Evolutionary conservation across 2,888 invertebrate genomes (phyloP).

Genomic region (Hyles lineata): DNA sequence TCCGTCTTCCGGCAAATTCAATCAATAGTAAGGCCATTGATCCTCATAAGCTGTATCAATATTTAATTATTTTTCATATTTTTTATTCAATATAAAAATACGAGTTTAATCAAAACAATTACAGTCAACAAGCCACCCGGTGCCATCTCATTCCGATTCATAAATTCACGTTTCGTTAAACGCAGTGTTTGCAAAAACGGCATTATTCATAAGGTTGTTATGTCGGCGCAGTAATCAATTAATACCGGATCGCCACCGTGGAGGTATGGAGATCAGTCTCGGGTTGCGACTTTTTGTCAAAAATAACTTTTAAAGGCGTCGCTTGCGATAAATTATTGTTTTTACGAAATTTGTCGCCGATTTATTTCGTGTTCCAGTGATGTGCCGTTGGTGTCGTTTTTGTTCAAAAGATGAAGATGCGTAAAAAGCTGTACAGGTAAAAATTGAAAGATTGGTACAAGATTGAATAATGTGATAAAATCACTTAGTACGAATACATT

Average conservation of each 20-base stretch:
- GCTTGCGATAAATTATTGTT: slow-evolving; percentile 22
- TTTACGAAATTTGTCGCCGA: slow-evolving; percentile 23
- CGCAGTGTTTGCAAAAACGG: slow-evolving; percentile 26
- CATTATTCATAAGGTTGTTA: slow-evolving; percentile 29
- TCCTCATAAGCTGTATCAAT: not conserved
- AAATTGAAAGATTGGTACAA: not conserved
- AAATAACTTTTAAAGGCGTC: slow-evolving; percentile 11
- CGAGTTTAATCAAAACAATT: slow-evolving; percentile 24
- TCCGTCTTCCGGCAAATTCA: no score
- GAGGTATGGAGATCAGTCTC: slow-evolving; percentile 20
- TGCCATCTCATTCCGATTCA: slow-evolving; percentile 21
- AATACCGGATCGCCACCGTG: slow-evolving; percentile 21
- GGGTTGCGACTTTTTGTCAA: slow-evolving; percentile 18
- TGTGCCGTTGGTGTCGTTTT: not conserved
- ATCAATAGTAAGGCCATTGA: no score
- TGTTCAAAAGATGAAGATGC: not conserved
- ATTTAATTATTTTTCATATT: not conserved
- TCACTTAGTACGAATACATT: no score
- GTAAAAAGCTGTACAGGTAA: not conserved
- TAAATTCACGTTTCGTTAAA: slow-evolving; percentile 28
- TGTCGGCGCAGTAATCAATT: slow-evolving; percentile 21
- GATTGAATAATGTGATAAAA: no score
- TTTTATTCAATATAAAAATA: slow-evolving; percentile 2
- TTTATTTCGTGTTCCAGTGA: slow-evolving; percentile 6
- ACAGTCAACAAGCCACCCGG: slow-evolving; percentile 9